A percentile compares a stretch with the other conserved stretches of the same genome.
These are phyloP conservation scores for Pelobates cultripes DNA, from an alignment of 2,797 vertebrate genomes.

Conservation along the genomic window DNA sequence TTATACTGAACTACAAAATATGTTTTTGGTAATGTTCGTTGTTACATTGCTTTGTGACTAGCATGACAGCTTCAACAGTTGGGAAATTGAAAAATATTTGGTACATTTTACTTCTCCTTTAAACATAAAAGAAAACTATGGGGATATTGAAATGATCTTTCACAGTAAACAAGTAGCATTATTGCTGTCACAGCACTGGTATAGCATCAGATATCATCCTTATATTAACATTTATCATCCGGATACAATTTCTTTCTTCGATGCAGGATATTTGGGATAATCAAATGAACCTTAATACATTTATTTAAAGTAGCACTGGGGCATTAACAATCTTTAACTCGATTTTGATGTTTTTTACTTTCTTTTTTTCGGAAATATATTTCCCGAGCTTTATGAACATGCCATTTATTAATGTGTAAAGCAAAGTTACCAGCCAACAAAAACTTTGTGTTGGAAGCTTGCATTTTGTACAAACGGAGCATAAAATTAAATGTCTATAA, in stretches of 20 bases:
- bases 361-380: conserved; percentile 16
- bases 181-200: too few species aligned
- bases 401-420: conserved; percentile 35
- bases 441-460: conserved; percentile 43
- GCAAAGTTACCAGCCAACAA: conserved; percentile 34
- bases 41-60: too few species aligned
- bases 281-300: not conserved
- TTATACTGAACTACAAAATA: too few species aligned
- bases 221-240: not conserved
- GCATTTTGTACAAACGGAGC: conserved; percentile 29
- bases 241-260: not conserved
- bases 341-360: not conserved
- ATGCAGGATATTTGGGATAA: not conserved
- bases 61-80: too few species aligned
- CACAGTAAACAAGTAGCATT: too few species aligned
- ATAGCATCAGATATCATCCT: too few species aligned
- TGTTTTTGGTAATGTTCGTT: too few species aligned
- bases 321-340: not conserved
- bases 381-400: conserved; percentile 17
- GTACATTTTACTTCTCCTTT: too few species aligned
- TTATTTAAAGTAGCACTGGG: not conserved
- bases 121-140: too few species aligned
- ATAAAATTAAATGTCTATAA: conserved; percentile 27
- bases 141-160: too few species aligned
- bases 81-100: too few species aligned